Percentiles rank a stretch among this genome's conserved stretches.
Evolutionary conservation across 2,797 vertebrate species (phyloP).

Genomic region (Benthosema pterotum): DNA sequence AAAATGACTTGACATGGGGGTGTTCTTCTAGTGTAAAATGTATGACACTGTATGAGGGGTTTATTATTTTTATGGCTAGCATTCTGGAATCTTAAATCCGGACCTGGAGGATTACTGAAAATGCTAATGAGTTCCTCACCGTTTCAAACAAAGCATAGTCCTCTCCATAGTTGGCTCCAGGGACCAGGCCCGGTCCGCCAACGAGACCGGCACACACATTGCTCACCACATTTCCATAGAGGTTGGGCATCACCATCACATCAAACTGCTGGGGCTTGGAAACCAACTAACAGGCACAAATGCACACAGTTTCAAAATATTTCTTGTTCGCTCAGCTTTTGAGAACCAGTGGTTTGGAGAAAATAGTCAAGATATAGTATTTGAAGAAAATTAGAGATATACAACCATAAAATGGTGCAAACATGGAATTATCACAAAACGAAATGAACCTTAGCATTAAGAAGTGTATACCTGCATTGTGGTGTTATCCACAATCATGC

Average conservation of each 20-base stretch:
- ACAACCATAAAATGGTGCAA: too few relatives aligned
- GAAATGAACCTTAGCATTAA: neutral
- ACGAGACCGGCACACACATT: constrained; percentile 89
- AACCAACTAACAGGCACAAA: constrained; percentile 75
- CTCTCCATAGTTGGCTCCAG: constrained; percentile 85
- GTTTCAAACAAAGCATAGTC: constrained; percentile 88
- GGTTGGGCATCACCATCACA: constrained; percentile 91
- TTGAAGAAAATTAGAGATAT: too few relatives aligned
- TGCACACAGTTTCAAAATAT: neutral
- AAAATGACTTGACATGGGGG: too few relatives aligned
- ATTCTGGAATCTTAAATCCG: too few relatives aligned
- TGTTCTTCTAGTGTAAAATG: too few relatives aligned
- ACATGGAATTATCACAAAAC: too few relatives aligned
- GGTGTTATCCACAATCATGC: constrained; percentile 89
- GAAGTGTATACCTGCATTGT: constrained; percentile 84
- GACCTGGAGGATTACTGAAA: neutral
- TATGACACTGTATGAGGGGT: too few relatives aligned
- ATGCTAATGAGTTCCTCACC: constrained; percentile 64
- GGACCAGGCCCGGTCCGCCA: constrained; percentile 87
- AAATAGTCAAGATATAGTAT: too few relatives aligned
- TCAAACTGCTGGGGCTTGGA: constrained; percentile 89
- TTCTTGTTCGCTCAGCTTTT: too few relatives aligned
- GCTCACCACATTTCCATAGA: constrained; percentile 89
- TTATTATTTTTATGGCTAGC: too few relatives aligned
- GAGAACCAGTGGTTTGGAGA: too few relatives aligned